Evolutionary conservation across 2,888 invertebrate species (phyloP).

Genomic region (Stenotaenia linearis): DNA sequence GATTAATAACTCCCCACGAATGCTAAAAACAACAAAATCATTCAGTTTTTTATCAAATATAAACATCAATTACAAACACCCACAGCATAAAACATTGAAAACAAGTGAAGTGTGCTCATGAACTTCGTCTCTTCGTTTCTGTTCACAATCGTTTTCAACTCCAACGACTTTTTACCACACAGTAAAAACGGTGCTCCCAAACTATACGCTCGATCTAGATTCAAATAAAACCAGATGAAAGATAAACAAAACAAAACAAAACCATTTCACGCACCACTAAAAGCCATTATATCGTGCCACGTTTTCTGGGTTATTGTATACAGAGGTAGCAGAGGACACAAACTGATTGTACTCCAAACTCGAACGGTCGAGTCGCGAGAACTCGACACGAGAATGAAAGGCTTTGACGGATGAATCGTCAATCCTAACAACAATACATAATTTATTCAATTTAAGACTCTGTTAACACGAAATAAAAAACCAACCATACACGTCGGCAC

Average conservation of each 20-base stretch:
- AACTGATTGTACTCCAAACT: slow-evolving; percentile 47
- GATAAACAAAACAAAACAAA: background rate
- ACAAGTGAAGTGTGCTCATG: background rate
- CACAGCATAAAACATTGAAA: slow-evolving; percentile 10
- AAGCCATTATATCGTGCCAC: slow-evolving; percentile 41
- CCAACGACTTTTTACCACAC: slow-evolving; percentile 42
- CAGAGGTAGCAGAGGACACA: slow-evolving; percentile 46
- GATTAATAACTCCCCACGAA: slow-evolving; percentile 45
- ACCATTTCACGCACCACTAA: background rate
- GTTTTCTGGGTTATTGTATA: slow-evolving; percentile 45
- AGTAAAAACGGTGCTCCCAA: slow-evolving; percentile 40
- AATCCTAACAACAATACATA: slow-evolving; percentile 42
- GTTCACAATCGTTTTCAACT: slow-evolving; percentile 37
- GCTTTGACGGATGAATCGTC: slow-evolving; percentile 47
- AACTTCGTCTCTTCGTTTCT: slow-evolving; percentile 6
- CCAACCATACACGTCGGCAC: slow-evolving; percentile 50
- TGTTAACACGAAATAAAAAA: too few relatives aligned
- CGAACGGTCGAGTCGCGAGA: slow-evolving; percentile 50
- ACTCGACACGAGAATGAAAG: slow-evolving; percentile 49
- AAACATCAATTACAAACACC: background rate
- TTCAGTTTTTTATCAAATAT: background rate
- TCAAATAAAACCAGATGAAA: background rate
- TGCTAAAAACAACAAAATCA: slow-evolving; percentile 39
- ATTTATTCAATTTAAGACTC: background rate
- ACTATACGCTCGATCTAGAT: slow-evolving; percentile 12